Base-by-base conservation (phyloP, 2,113 vertebrate species). In the Thunnus maccoyii region DNA sequence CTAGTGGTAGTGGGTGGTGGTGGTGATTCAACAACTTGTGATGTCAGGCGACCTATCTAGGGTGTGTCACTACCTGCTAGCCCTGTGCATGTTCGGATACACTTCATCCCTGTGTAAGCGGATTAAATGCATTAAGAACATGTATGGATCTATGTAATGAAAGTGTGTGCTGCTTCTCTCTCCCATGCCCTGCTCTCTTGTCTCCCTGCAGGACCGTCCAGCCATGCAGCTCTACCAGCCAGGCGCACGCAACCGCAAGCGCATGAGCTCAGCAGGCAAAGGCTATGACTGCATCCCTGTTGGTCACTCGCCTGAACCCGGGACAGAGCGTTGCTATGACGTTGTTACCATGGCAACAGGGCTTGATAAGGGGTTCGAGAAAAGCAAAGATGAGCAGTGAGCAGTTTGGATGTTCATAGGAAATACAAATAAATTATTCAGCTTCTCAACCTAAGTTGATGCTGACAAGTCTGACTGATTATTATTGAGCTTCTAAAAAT, bases 221-320 rank as follows among this genome's bases (percentile, higher is more conserved):
- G 96, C 97, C 87, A 97, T 98, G 97, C 97, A 98, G 95, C 88
- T 97, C 5, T 97, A 98, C 85, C 97, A 98, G 90, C 97, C 98
- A 9, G 96, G 97, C 60, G 93, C 95, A 58, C 95, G 95, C 84
- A 96, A 94, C 86, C 95, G 96, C 88, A 97, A 96, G 27, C 95
- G 93, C 66, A 82, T 86, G 92, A 96, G 94, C 66, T 94, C 94
- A 18, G 88, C 94, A 27, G 96, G 92, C 86, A 98, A 96, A 93
- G 86, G 86, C 76, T 97, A 91, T 1, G 97, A 97, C 80, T 95
- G 92, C 86, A 68, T 86, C 48, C 94, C 92, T 0, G 68, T 54
- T 13, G 85, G 84, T 50, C 94, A 92, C 84, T 84, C 92, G 4
- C 94, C 94, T 0, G 96, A 97, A 82, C 93, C 95, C 5, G 80